phyloP scores from a whole-genome alignment of 2,113 vertebrate species.

The Andinoacara biseriatus region DNA sequence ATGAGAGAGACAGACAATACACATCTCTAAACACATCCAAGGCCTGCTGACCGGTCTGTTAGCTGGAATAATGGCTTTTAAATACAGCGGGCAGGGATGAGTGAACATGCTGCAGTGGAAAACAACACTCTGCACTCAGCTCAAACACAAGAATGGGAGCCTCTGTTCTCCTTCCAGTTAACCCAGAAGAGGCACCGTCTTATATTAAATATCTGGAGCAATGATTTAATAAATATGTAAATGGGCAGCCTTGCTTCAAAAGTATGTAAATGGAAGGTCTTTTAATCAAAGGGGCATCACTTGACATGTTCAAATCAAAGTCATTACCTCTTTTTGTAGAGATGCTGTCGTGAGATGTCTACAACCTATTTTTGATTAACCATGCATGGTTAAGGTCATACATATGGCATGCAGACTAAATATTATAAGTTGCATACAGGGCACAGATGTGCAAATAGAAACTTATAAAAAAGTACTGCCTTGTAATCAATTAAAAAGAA shows the following conservation, averaged over 20 bases:
- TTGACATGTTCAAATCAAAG: neutral
- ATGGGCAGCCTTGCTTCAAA: neutral
- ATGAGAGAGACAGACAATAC: conserved; percentile 62
- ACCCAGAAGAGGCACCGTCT: conserved; percentile 1
- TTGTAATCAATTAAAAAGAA: too few species aligned
- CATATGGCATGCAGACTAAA: neutral
- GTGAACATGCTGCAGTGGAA: conserved; percentile 56
- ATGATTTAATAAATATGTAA: conserved; percentile 6
- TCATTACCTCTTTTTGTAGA: neutral
- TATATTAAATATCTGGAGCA: neutral
- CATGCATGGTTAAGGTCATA: neutral
- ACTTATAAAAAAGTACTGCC: neutral
- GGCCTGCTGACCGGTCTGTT: conserved; percentile 62
- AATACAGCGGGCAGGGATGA: conserved; percentile 67
- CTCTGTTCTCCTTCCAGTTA: conserved; percentile 16
- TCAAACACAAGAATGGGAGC: conserved; percentile 31
- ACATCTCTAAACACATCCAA: conserved; percentile 69
- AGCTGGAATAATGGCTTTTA: conserved; percentile 72
- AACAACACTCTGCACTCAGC: conserved; percentile 51
- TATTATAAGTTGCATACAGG: neutral
- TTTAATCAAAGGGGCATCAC: neutral
- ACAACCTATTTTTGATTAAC: neutral
- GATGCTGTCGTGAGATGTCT: neutral
- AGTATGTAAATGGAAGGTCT: neutral
- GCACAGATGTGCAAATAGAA: neutral